Conservation (phyloP, 2,888 invertebrate species). For the Bombylius discolor region DNA sequence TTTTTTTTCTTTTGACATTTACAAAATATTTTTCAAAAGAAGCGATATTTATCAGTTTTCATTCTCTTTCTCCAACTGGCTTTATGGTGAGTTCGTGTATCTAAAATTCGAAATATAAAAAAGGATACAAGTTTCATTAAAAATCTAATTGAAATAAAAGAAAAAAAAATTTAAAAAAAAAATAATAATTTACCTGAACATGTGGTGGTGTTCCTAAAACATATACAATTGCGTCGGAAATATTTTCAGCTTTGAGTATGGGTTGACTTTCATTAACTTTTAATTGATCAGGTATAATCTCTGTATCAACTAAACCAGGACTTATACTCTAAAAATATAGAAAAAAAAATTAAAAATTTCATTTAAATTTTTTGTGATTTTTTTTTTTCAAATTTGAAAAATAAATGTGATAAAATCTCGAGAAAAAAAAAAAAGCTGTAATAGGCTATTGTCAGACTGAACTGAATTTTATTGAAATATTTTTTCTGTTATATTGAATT, state of each 20-base stretch:
- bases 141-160: no score
- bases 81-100: conserved; percentile 5
- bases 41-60: no score
- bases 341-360: no score
- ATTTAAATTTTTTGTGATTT: no score
- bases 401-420: neutral
- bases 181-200: conserved; percentile 25
- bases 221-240: conserved; percentile 31
- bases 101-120: neutral
- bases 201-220: conserved; percentile 28
- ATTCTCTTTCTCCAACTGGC: conserved; percentile 2
- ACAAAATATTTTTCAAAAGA: no score
- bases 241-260: conserved; percentile 29
- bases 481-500: no score
- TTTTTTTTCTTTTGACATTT: no score
- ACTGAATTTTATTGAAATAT: no score
- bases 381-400: no score
- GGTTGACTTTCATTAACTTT: conserved; percentile 15
- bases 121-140: neutral
- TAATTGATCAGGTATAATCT: conserved; percentile 28
- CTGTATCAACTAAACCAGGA: conserved; percentile 31
- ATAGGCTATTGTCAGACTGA: no score
- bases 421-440: no score
- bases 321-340: conserved; percentile 24
- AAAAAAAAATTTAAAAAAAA: no score